Base-by-base conservation (phyloP, 2,113 vertebrate species). In the Pterocles burchelli region DNA sequence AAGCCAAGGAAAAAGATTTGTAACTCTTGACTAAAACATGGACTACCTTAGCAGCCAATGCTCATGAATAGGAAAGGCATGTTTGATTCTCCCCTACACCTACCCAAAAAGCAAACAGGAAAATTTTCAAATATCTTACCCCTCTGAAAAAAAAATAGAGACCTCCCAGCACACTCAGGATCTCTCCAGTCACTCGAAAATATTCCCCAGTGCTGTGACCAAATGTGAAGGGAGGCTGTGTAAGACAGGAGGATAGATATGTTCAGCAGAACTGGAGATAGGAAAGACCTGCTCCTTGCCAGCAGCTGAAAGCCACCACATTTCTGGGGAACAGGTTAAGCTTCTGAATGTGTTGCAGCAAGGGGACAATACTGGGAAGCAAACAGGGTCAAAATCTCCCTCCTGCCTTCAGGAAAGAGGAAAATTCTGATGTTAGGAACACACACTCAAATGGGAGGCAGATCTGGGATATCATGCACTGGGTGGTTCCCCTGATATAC, bases 131-230 rank as follows among this genome's bases (percentile, higher is more conserved):
- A 22, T 76, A 45, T 96, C 99, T 95, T 98, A 99, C 99, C 98
- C 98, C 99, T 96, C 96, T 97, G 86, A 98, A 24, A 93, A 99
- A 99, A 92, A 99, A 99, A 92, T 99, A 99, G 70, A 98, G 38
- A 15, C 99, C 99, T 73, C 98, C 98, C 34, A 97, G 17, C 3
- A 96, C 86, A 38, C 97, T 98, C 89, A 99, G 73, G 25, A 99
- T 49, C 91, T 99, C 98, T 84, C 98, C 99, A 52, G 92, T 95
- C 29, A 98, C 82, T 75, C 98, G 98, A 90, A 99, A 98, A 91
- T 99, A 98, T 58, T 97, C 98, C 5, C 20, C 20, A 2, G 45
- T 58, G 5, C 88, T 97, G 66, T 97, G 48, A 36, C 96, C 85
- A 31, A 98, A 46, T 5, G 54, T 26, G 90, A 98, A 99, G 2